Evolutionary conservation across 2,888 invertebrate species (phyloP), one percentile per base, ranked within the genome.

Genomic region (Thera obeliscata): DNA sequence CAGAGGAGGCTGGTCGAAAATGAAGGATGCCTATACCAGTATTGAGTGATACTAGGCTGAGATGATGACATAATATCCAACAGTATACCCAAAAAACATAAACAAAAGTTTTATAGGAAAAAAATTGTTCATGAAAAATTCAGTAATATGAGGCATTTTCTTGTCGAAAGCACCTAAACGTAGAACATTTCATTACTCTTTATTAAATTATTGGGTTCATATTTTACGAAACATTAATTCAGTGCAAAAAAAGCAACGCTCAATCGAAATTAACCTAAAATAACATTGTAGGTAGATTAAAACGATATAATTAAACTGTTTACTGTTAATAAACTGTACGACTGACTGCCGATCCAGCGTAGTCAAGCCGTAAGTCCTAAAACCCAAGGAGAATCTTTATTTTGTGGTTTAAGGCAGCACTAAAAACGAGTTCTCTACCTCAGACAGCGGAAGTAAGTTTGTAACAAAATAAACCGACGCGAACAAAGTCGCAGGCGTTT

Each of bases 231-330:
- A 22, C 22, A 22, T 22, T 22, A 0, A 22, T 22, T 22, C 22
- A 22, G 22, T 22, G 22, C 22, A 22, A 22, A 22, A 22, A 22
- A 22, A 22, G 22, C 22, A 22, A 22, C 22, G 22, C 59, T 33
- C n/a, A 56, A 61, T 9, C 48, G 41, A 48, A 66, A 52, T 54
- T 64, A 49, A 12, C 54, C 12, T 57, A 48, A 57, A 66, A 57
- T 50, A 61, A 66, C 43, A 66, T 54, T 57, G 46, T 54, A 52
- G 54, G 52, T 33, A 66, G 6, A 50, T 50, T 2, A 33, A 50
- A 8, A 50, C 8, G 6, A 50, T 49, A 50, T 8, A 7, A 43
- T 6, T 43, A 4, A 43, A 2, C 43, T 43, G 7, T 43, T 43
- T 43, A 6, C 43, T 4, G 5, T 38, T 3, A 4, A 38, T 38